Conservation (phyloP, 2,797 vertebrate species). For the Eurystomus glaucurus region DNA sequence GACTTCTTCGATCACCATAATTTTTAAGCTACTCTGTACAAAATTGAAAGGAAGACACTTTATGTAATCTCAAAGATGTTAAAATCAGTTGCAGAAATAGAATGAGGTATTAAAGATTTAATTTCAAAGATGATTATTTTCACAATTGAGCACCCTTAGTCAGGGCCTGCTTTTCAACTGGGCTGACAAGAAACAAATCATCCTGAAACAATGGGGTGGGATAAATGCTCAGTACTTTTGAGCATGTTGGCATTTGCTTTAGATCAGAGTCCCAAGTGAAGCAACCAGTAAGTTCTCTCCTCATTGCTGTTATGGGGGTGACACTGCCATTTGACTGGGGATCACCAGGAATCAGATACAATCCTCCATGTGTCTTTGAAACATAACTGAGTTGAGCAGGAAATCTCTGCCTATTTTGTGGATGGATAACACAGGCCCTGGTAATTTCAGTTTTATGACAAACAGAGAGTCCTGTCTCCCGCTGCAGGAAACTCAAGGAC, state of each 20-base stretch:
- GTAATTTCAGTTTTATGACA: not conserved
- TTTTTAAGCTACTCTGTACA: not conserved
- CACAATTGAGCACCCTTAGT: fast-evolving
- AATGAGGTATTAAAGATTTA: not conserved
- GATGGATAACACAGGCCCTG: not conserved
- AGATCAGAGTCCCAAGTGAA: not conserved
- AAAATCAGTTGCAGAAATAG: constrained; percentile 17
- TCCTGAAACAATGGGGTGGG: not conserved
- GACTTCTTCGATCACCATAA: not conserved
- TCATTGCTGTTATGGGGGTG: not conserved
- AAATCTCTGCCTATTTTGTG: not conserved
- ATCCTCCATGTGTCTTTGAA: not conserved
- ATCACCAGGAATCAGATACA: not conserved
- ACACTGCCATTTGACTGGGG: not conserved
- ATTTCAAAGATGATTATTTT: constrained; percentile 23
- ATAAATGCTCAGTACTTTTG: not conserved
- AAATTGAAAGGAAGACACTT: constrained; percentile 8
- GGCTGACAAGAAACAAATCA: not conserved
- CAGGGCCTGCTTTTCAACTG: not conserved
- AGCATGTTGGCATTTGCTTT: not conserved
- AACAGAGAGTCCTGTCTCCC: not conserved
- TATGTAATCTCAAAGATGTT: not conserved
- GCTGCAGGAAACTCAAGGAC: not conserved
- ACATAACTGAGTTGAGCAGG: not conserved
- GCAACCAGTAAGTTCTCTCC: not conserved